phyloP scores from a whole-genome alignment of 2,888 invertebrate species.

The Taphrorychus bicolor region DNA sequence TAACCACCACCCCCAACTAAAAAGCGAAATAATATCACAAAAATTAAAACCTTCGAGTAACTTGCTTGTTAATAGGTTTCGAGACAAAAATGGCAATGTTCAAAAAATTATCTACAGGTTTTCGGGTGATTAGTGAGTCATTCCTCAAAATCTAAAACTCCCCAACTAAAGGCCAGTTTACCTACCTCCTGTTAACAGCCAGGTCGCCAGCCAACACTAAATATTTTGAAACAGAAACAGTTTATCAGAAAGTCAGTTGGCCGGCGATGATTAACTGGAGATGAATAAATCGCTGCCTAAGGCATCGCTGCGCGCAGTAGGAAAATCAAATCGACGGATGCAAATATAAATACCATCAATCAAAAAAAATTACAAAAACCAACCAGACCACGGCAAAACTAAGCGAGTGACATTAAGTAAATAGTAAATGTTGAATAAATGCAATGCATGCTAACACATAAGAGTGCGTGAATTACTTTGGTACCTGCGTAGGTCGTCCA shows the following conservation, averaged over 20 bases:
- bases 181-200: constrained; percentile 32
- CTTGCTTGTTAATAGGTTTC: constrained; percentile 13
- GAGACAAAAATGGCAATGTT: constrained; percentile 53
- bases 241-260: not conserved
- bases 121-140: constrained; percentile 47
- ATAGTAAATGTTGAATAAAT: constrained; percentile 50
- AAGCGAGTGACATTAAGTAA: constrained; percentile 58
- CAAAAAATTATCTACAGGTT: constrained; percentile 49
- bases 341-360: constrained; percentile 50
- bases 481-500: constrained; percentile 54
- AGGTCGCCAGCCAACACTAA: not conserved
- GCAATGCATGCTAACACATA: constrained; percentile 62
- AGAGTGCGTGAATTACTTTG: constrained; percentile 56
- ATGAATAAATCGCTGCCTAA: constrained; percentile 33
- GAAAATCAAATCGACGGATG: constrained; percentile 42
- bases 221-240: not conserved
- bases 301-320: constrained; percentile 41
- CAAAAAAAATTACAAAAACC: constrained; percentile 48
- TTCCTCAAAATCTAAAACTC: constrained; percentile 45
- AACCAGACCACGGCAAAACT: constrained; percentile 56
- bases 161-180: constrained; percentile 40
- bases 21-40: constrained; percentile 10
- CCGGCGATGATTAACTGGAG: constrained; percentile 22
- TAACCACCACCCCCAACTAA: constrained; percentile 27
- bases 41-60: constrained; percentile 33